These are phyloP conservation scores for Leptogaster cylindrica DNA, from an alignment of 2,888 invertebrate species.

Conservation along the genomic window DNA sequence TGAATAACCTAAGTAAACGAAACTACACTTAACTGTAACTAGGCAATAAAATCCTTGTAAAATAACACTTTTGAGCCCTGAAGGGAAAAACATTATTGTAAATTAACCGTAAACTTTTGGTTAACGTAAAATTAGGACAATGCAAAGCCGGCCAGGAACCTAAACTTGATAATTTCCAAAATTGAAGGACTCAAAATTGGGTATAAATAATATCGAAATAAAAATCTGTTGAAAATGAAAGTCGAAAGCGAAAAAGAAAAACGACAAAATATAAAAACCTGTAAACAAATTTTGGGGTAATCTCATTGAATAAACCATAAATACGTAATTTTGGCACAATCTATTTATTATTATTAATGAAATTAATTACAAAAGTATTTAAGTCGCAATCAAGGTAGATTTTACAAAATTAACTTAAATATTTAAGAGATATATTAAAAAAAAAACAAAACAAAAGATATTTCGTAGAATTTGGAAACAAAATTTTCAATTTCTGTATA, in stretches of 20 bases:
- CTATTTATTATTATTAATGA: slow-evolving; percentile 29
- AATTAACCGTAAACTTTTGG: not conserved
- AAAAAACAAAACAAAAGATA: slow-evolving; percentile 18
- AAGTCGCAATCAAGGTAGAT: slow-evolving; percentile 30
- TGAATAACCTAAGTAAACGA: slow-evolving; percentile 15
- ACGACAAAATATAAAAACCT: too few relatives aligned
- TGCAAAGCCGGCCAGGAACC: slow-evolving; percentile 10
- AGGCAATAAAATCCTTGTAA: slow-evolving; percentile 30
- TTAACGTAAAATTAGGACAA: not conserved
- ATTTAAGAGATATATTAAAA: slow-evolving; percentile 1
- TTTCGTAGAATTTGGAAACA: not conserved
- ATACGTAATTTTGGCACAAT: slow-evolving; percentile 37
- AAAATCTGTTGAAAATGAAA: too few relatives aligned
- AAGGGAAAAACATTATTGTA: slow-evolving; percentile 4
- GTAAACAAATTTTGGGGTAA: slow-evolving; percentile 17
- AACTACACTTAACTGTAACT: slow-evolving; percentile 29
- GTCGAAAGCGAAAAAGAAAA: too few relatives aligned
- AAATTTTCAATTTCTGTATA: slow-evolving; percentile 13
- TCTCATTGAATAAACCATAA: slow-evolving; percentile 18
- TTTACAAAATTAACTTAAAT: slow-evolving; percentile 13
- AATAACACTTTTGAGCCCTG: slow-evolving; percentile 5
- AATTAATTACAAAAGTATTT: slow-evolving; percentile 5
- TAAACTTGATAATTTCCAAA: slow-evolving; percentile 13
- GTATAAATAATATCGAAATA: not conserved
- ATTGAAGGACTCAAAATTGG: too few relatives aligned